A percentile compares a stretch with the other conserved stretches of the same genome.
phyloP scores from a whole-genome alignment of 2,113 vertebrate genomes.

The Onychorhynchus coronatus region DNA sequence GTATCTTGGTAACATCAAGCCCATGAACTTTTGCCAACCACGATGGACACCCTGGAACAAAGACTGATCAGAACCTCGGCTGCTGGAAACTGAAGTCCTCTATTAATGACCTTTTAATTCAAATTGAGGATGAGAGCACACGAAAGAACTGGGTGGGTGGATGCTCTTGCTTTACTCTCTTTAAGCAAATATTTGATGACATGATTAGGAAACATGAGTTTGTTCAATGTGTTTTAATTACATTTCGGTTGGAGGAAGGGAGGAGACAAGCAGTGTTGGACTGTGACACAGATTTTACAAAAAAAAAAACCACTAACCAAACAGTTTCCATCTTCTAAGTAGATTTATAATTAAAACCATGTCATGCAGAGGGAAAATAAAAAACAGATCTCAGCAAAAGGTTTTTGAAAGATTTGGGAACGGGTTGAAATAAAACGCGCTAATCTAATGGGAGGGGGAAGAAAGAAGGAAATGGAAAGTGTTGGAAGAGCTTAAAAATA shows the following conservation, averaged over 20 bases:
- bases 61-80: background rate
- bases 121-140: background rate
- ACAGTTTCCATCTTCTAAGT: background rate
- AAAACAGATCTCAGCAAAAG: background rate
- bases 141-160: background rate
- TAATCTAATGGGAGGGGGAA: background rate
- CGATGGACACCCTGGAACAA: background rate
- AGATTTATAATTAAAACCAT: background rate
- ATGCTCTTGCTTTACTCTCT: background rate
- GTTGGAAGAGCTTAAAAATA: background rate
- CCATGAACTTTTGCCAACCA: background rate
- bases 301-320: background rate
- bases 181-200: constrained; percentile 18
- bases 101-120: background rate
- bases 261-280: background rate
- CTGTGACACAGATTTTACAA: background rate
- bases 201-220: background rate
- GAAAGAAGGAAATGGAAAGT: background rate
- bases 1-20: background rate
- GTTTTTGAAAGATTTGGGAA: background rate
- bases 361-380: background rate
- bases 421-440: background rate
- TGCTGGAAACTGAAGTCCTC: background rate
- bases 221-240: background rate
- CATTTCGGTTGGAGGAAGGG: background rate